Base-by-base conservation (phyloP, 1,140 invertebrate species). In the Brachystomella parvula region DNA sequence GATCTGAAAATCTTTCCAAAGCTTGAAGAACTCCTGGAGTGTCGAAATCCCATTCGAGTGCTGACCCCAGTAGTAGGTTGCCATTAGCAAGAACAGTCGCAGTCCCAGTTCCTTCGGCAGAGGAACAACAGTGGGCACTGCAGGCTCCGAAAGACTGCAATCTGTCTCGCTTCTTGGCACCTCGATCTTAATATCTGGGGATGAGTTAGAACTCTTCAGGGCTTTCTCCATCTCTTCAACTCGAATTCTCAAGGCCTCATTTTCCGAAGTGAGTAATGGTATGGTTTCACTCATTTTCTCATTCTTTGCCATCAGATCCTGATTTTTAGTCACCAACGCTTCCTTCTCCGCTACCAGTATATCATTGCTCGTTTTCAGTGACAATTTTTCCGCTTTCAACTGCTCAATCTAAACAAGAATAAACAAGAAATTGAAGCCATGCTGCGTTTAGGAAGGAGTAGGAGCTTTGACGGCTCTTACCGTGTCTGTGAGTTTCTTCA, bases 81-180 rank as follows among this genome's bases (percentile, higher is more conserved):
- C n/a, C n/a, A 68, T 64, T 53, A 63, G 28, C 53, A 67, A 70
- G 24, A 59, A 57, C 56, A 65, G 61, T 31, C 63, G 66, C 33
- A 64, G 49, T 24, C 67, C 67, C 58, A 57, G 66, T 67, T 67
- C 71, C 71, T 73, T 73, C 71, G 28, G 71, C 71, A 66, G 71
- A 73, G 71, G 71, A 67, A 62, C 49, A 68, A 62, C 65, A 64
- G 60, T 61, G 69, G 62, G 71, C 71, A 71, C 71, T 63, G 71
- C 71, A 67, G 71, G 71, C 71, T 73, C 69, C 62, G 47, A 66
- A 62, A 62, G 39, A 66, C 49, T 47, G 35, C 61, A 47, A 61
- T 31, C 24, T 19, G 12, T 63, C 17, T 57, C 57, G 3, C 2
- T 32, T 62, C 57, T 29, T 49, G 44, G 3, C 30, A 29, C 26